These are phyloP conservation scores for Sipha flava DNA, from an alignment of 1,140 invertebrate species.

Conservation along the genomic window DNA sequence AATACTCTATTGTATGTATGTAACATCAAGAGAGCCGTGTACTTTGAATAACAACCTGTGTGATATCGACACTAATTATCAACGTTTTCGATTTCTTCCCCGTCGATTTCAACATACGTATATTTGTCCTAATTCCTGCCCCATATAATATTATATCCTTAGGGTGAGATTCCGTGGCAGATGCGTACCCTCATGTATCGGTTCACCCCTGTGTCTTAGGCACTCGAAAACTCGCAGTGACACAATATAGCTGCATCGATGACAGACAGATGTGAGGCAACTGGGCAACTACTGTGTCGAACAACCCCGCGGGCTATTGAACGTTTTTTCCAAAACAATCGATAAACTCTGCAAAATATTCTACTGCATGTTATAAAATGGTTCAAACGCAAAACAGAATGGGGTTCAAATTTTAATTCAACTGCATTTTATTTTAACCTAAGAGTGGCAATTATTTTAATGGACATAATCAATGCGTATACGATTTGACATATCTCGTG, in stretches of 20 bases:
- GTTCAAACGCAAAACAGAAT: background rate
- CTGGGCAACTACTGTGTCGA: background rate
- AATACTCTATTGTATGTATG: too few species aligned
- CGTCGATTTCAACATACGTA: background rate
- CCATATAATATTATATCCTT: background rate
- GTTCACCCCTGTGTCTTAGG: constrained; percentile 3
- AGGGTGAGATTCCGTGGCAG: background rate
- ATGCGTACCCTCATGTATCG: background rate
- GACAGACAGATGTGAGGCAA: constrained; percentile 25
- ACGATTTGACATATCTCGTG: too few species aligned
- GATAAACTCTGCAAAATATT: background rate
- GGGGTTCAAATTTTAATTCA: too few species aligned
- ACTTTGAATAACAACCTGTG: background rate
- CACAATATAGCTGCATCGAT: background rate
- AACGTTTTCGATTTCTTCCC: background rate
- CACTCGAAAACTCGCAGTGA: background rate
- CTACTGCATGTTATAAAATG: background rate
- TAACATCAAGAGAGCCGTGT: too few species aligned
- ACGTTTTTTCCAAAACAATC: background rate
- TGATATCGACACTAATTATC: background rate
- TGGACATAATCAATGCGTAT: too few species aligned
- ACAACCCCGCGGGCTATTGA: background rate
- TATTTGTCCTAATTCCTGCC: background rate
- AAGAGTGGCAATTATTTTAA: too few species aligned
- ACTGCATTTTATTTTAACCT: too few species aligned